Evolutionary conservation across 1,140 invertebrate genomes (phyloP).

Genomic region (Trialeurodes vaporariorum): DNA sequence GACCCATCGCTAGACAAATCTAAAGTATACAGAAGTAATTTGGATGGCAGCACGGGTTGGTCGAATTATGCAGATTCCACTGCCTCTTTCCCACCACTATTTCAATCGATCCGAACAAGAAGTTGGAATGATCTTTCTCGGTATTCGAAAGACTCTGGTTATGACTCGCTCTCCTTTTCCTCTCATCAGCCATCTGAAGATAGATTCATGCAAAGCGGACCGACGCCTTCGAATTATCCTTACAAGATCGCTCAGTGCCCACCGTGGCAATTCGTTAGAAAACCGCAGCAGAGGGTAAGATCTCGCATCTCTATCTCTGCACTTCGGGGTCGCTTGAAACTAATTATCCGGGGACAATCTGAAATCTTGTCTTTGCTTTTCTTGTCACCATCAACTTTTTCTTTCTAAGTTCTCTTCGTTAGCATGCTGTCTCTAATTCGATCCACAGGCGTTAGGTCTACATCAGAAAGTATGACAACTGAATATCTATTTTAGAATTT

Average conservation of each 20-base stretch:
- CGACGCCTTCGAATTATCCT: background rate
- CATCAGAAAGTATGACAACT: too few species aligned
- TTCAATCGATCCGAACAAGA: background rate
- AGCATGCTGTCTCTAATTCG: too few species aligned
- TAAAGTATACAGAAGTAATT: background rate
- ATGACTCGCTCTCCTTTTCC: background rate
- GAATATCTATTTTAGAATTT: too few species aligned
- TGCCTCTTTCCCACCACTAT: background rate
- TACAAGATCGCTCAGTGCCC: background rate
- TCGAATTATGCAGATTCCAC: too few species aligned
- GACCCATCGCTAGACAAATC: background rate
- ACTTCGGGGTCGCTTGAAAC: background rate
- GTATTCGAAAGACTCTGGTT: background rate
- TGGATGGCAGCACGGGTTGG: background rate
- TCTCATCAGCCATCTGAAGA: background rate
- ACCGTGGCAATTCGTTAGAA: background rate
- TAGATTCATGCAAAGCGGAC: background rate
- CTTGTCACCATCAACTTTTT: too few species aligned
- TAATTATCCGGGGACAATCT: background rate
- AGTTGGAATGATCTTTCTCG: background rate
- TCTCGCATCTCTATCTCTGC: background rate
- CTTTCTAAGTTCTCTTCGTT: too few species aligned
- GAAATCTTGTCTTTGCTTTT: background rate
- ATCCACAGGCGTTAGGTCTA: too few species aligned
- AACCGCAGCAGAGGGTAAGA: background rate